Evolutionary conservation across 2,113 vertebrate species (phyloP).

Genomic region (Xenopus laevis): DNA sequence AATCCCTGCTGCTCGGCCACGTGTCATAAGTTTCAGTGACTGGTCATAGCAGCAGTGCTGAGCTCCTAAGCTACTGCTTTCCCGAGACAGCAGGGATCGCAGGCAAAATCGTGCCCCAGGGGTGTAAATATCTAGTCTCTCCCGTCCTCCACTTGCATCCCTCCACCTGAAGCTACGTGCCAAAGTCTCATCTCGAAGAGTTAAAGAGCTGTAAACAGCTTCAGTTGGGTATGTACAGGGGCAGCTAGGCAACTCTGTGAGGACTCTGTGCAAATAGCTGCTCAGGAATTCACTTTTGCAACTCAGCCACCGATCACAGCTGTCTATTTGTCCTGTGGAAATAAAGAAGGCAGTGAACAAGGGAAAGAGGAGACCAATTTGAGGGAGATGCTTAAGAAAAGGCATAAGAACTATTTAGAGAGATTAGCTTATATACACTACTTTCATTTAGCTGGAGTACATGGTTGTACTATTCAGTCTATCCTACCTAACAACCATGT

Average conservation of each 20-base stretch:
- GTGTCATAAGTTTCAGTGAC: conserved; percentile 77
- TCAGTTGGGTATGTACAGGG: conserved; percentile 81
- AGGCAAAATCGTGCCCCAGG: conserved; percentile 81
- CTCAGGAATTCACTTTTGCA: conserved; percentile 88
- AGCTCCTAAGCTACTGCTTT: conserved; percentile 77
- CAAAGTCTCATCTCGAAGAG: conserved; percentile 69
- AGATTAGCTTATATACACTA: no score
- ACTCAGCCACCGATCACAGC: conserved; percentile 91
- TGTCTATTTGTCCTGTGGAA: conserved; percentile 74
- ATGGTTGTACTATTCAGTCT: no score
- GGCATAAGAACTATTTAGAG: neutral
- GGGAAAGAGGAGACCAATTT: neutral
- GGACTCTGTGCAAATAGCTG: conserved; percentile 77
- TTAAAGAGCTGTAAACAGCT: conserved; percentile 68
- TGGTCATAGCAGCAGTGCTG: conserved; percentile 89
- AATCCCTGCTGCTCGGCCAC: conserved; percentile 80
- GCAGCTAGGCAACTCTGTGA: conserved; percentile 83
- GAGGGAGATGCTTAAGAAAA: neutral
- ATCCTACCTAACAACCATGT: no score
- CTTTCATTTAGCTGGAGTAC: no score
- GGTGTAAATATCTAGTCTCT: conserved; percentile 86
- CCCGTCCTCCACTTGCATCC: conserved; percentile 78
- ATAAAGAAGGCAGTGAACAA: neutral
- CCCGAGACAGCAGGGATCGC: conserved; percentile 74
- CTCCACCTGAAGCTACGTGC: conserved; percentile 77